Evolutionary conservation across 2,797 vertebrate genomes (phyloP), one percentile per base, ranked within the genome.

Genomic region (Enteromius anoplus): DNA sequence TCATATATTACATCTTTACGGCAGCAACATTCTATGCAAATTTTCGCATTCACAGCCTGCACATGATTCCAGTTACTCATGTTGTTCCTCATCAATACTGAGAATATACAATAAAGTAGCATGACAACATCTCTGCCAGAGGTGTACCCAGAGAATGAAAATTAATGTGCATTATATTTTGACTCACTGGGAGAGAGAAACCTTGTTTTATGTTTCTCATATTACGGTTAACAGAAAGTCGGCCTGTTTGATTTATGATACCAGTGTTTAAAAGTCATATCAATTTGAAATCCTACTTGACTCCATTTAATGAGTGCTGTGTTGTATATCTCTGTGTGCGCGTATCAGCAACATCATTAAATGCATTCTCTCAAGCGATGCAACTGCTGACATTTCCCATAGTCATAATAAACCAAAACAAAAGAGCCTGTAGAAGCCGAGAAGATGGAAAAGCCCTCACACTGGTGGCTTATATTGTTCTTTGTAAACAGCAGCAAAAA

Each of bases 281-380:
- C 65, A 80, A 77, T 76, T 84, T 84, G 73, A 84, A 86, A 81
- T 86, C 78, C 85, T 86, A 81, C 82, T 86, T 84, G 85, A 83
- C 85, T 86, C 71, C 21, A 62, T 75, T 86, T 86, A 84, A 86
- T 86, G 73, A 86, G 72, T 47, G 62, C 77, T 70, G 81, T 1
- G 34, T 81, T 66, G 66, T 53, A 77, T 60, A 71, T 77, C 82
- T 70, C 66, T 34, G 53, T 81, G 55, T 84, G 77, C 3, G 65
- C 17, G 71, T 49, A 47, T 83, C 72, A 62, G 82, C 55, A 77
- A 49, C 78, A 86, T 86, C 85, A 86, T 86, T 86, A 86, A 86
- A 86, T 73, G 73, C 66, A 84, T 76, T 84, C 78, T 62, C 55
- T 84, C 81, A 83, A 77, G 85, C 77, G 71, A 75, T 83, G 53